Percentiles rank a stretch among this genome's conserved stretches.
Evolutionary conservation across 2,797 vertebrate genomes (phyloP).

Genomic region (Labroides dimidiatus): DNA sequence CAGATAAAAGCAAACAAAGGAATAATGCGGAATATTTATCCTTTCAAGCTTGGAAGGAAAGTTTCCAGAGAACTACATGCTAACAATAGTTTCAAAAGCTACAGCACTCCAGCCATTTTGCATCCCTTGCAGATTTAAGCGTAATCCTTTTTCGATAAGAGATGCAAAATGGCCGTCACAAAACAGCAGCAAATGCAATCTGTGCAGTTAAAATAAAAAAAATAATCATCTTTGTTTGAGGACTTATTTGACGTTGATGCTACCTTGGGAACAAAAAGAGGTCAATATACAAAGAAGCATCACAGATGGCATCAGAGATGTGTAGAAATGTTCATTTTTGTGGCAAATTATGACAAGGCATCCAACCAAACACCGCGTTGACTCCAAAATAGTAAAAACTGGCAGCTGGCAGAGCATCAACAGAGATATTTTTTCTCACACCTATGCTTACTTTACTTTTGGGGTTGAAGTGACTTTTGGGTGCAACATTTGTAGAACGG

Average conservation of each 20-base stretch:
- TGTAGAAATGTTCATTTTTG: constrained; percentile 40
- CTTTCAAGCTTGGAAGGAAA: neutral
- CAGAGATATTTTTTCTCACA: no score
- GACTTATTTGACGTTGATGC: constrained; percentile 41
- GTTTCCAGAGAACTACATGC: neutral
- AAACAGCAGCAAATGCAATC: constrained; percentile 65
- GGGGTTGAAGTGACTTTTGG: no score
- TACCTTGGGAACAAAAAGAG: constrained; percentile 59
- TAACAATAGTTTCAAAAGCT: neutral
- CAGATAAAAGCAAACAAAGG: constrained; percentile 4
- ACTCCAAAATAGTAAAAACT: constrained; percentile 41
- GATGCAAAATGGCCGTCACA: constrained; percentile 60
- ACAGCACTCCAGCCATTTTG: constrained; percentile 52
- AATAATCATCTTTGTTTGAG: constrained; percentile 13
- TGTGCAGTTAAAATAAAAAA: constrained; percentile 34
- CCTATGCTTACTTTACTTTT: no score
- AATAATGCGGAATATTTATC: neutral
- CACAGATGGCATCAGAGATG: constrained; percentile 38
- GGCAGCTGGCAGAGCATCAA: no score
- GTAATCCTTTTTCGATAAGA: constrained; percentile 25
- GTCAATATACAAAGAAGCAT: constrained; percentile 64
- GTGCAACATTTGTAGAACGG: no score
- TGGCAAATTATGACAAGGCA: constrained; percentile 71
- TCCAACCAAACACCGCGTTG: constrained; percentile 78
- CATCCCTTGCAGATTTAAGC: constrained; percentile 36